phyloP scores from a whole-genome alignment of 2,797 vertebrate species.

The Clarias fuscus region DNA sequence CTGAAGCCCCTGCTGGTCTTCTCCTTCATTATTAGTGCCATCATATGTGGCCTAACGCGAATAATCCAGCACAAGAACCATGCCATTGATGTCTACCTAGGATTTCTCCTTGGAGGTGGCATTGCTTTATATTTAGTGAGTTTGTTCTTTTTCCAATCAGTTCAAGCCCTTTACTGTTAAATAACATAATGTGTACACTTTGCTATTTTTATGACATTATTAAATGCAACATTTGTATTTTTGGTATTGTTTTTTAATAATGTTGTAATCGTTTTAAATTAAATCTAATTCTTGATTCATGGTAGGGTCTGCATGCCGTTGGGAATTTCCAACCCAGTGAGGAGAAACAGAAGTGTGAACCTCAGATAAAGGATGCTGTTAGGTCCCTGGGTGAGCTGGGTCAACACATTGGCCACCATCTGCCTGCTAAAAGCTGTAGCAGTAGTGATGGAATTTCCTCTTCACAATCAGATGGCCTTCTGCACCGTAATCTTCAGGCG shows the following conservation, averaged over 20 bases:
- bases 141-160: neutral
- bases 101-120: constrained; percentile 92
- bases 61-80: constrained; percentile 99
- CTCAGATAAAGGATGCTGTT: constrained; percentile 72
- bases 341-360: constrained; percentile 69
- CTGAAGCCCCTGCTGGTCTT: constrained; percentile 96
- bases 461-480: constrained; percentile 81
- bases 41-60: constrained; percentile 94
- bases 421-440: constrained; percentile 85
- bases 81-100: constrained; percentile 93
- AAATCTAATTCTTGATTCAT: neutral
- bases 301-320: constrained; percentile 91
- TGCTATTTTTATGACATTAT: neutral
- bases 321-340: constrained; percentile 93
- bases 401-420: constrained; percentile 83
- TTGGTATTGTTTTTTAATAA: neutral
- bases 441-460: constrained; percentile 76
- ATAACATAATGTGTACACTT: neutral
- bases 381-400: constrained; percentile 86
- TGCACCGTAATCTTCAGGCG: constrained; percentile 77
- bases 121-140: constrained; percentile 94
- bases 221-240: constrained; percentile 1
- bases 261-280: neutral
- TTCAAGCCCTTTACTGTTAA: neutral
- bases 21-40: constrained; percentile 93